Base-by-base conservation (phyloP, 2,888 invertebrate species). In the Yponomeuta plumbellus region DNA sequence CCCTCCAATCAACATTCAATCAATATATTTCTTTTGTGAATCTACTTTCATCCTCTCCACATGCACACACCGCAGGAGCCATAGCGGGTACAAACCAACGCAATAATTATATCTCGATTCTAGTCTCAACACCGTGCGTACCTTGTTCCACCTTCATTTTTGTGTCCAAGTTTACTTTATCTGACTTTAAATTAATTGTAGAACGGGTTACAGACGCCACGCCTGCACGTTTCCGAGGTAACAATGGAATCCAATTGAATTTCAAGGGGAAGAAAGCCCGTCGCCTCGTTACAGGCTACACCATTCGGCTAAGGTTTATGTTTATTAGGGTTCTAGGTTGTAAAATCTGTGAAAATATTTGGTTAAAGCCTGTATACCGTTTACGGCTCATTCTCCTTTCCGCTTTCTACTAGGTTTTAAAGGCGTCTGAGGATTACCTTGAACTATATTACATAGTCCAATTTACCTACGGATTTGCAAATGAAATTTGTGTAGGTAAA, bases 161-260 rank as follows among this genome's bases (percentile, higher is more conserved):
- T 5, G 34, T 34, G 8, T 8, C 34, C 34, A 34, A 34, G 34
- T 8, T 34, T 34, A 34, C 34, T 34, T 34, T 58, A 58, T 58
- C 22, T 21, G 21, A 11, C 21, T 58, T 58, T 20, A 20, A 58
- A 58, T 58, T 20, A 58, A 58, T 58, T 20, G 22, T 58, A 58
- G 8, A 58, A 17, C 58, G 58, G 11, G 58, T 58, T 13, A 58
- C 58, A 20, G 22, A 20, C n/a, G 22, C 20, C 58, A 20, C n/a
- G 22, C 20, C 21, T 20, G 58, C 22, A 52, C 44, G 44, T 22
- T 58, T 58, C 58, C 58, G 21, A 20, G 22, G 58, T 58, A 58
- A 58, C 58, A 58, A 58, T 58, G 58, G 58, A 58, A 58, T 58
- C 58, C 58, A 58, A 58, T 58, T 58, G 58, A 22, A 58, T 20